Evolutionary conservation across 2,888 invertebrate genomes (phyloP), one percentile per base, ranked within the genome.

Genomic region (Latheticus oryzae): DNA sequence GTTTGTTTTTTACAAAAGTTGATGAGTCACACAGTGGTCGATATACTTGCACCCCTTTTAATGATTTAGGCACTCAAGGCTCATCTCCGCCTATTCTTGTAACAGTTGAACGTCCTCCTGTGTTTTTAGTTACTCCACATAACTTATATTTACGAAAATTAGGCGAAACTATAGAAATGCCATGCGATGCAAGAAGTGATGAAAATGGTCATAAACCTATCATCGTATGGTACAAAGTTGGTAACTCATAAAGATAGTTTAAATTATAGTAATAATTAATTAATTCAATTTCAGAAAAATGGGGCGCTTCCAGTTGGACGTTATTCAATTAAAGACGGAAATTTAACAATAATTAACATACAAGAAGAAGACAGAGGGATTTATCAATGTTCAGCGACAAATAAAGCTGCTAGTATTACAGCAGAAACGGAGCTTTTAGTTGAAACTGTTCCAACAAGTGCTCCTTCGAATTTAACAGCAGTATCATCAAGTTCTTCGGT

Each of bases 1-100:
- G 93, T 67, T 81, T 94, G 26, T 89, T 65, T 48, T 67, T 73
- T 73, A 89, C 87, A 69, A 88, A 89, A 81, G 94, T 95, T 42
- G 89, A 90, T 74, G 90, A 91, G 74, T 86, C 86, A 3, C 94
- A 95, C 78, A 90, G 89, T 61, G 97, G 96, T 30, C 62, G 87
- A 70, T 96, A 96, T 79, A 89, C 91, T 58, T 97, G 96, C 79
- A 94, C 93, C 13, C 95, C 97, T 33, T 92, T 90, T 80, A 96
- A 95, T 78, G 86, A 88, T 64, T 84, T 95, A 72, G 96, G 95
- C 42, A 89, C 91, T 16, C 90, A 88, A 67, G 93, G 94, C 4
- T 85, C 92, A 13, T 95, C 95, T 47, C 86, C 90, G 19, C 84
- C 88, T 38, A 94, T 96, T 79, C 88, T 88, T 71, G 92, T 93